Evolutionary conservation across 2,113 vertebrate species (phyloP).

Genomic region (Semnopithecus entellus): DNA sequence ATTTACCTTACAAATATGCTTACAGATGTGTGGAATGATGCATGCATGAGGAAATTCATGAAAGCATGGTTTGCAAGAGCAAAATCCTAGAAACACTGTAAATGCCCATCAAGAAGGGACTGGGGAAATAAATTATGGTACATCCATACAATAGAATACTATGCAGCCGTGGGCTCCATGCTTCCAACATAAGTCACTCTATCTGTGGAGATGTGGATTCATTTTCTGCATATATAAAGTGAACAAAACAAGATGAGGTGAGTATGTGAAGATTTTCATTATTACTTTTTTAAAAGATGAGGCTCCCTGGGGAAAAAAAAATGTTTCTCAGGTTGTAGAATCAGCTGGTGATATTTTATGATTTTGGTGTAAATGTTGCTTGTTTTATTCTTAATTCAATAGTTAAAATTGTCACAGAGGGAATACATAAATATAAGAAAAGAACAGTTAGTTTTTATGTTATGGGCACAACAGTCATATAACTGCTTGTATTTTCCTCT

Average conservation of each 20-base stretch:
- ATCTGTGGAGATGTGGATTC: no score
- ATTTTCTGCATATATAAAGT: background rate
- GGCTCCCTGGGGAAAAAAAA: background rate
- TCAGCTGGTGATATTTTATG: background rate
- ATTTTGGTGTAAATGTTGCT: background rate
- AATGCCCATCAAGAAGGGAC: background rate
- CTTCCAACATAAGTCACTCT: background rate
- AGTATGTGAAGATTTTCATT: background rate
- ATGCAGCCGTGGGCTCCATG: background rate
- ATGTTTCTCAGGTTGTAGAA: background rate
- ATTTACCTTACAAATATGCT: background rate
- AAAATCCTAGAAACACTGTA: background rate
- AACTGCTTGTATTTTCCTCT: background rate
- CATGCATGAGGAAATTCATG: background rate
- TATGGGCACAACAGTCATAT: background rate
- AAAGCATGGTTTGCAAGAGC: background rate
- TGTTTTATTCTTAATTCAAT: background rate
- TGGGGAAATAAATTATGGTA: background rate
- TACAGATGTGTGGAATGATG: background rate
- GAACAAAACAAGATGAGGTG: background rate
- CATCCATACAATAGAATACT: background rate
- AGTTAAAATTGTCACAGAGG: background rate
- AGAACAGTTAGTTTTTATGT: background rate
- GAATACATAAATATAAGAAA: background rate
- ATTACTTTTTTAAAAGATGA: background rate